phyloP scores from a whole-genome alignment of 2,797 vertebrate genomes.

The Sebastes oblongus region DNA sequence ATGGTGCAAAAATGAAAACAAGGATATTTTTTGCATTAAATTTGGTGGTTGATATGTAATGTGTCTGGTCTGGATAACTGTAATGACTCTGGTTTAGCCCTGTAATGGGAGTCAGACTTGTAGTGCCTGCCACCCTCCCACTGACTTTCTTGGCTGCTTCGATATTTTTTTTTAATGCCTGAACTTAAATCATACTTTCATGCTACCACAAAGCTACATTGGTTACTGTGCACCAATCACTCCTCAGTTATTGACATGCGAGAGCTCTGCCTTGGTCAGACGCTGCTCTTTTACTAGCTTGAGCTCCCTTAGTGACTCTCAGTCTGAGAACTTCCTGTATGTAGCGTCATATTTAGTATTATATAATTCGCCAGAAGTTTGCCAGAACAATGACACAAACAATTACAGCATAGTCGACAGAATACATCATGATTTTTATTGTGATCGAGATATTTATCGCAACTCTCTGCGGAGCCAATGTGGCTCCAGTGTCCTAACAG shows the following conservation, averaged over 20 bases:
- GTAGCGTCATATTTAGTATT: conserved; percentile 26
- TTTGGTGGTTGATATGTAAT: conserved; percentile 33
- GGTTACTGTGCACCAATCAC: conserved; percentile 8
- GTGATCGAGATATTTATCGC: conserved; percentile 50
- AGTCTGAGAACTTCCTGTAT: conserved; percentile 27
- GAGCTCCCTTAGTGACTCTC: conserved; percentile 8
- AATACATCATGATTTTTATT: conserved; percentile 47
- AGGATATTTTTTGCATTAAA: conserved; percentile 6
- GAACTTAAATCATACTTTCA: conserved; percentile 42
- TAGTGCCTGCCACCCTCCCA: conserved; percentile 14
- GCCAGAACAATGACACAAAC: conserved; percentile 63
- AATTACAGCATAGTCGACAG: conserved; percentile 29
- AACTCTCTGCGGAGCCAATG: conserved; percentile 26
- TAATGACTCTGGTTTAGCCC: conserved; percentile 26
- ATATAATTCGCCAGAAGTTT: conserved; percentile 43
- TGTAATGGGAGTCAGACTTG: conserved; percentile 32
- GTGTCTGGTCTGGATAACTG: conserved; percentile 33
- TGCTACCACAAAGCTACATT: conserved; percentile 23
- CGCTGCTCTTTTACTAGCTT: not conserved
- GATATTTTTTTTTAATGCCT: conserved; percentile 26
- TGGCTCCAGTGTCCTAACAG: conserved; percentile 5
- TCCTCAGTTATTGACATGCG: conserved; percentile 18
- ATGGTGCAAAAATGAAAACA: conserved; percentile 14
- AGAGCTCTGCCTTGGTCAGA: conserved; percentile 1
- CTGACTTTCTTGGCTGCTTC: conserved; percentile 26